These are phyloP conservation scores for Trematocara stigmaticum DNA, from an alignment of 2,113 vertebrate genomes.

Conservation along the genomic window DNA sequence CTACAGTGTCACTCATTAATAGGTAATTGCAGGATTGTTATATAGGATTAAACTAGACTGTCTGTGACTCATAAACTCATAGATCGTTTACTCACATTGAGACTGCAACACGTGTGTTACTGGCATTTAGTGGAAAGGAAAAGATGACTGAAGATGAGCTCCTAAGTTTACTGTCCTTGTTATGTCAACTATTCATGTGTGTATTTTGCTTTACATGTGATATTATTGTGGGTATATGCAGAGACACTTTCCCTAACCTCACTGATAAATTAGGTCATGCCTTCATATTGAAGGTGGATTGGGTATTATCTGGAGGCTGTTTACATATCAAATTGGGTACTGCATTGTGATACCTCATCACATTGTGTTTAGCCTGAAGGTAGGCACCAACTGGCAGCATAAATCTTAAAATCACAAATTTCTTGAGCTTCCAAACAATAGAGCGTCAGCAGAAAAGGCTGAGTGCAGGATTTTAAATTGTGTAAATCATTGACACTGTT, in stretches of 20 bases:
- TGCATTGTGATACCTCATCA: slow-evolving; percentile 3
- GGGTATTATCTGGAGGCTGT: slow-evolving; percentile 14
- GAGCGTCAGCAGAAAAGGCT: slow-evolving; percentile 30
- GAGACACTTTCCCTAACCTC: background rate
- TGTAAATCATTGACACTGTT: slow-evolving; percentile 45
- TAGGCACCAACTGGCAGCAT: background rate
- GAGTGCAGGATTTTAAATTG: slow-evolving; percentile 52
- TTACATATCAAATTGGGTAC: slow-evolving; percentile 2
- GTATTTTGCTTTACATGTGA: background rate
- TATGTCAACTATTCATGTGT: background rate
- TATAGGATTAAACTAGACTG: background rate
- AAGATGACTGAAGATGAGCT: background rate
- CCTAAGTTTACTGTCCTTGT: background rate
- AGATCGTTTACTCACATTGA: background rate
- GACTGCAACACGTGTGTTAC: background rate
- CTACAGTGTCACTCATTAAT: background rate
- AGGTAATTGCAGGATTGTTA: background rate
- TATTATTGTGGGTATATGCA: background rate
- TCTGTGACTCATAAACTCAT: background rate
- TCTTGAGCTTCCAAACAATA: slow-evolving; percentile 12
- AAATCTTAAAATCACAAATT: slow-evolving; percentile 25
- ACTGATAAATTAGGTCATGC: slow-evolving; percentile 10
- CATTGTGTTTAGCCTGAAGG: slow-evolving; percentile 32
- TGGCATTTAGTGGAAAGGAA: background rate
- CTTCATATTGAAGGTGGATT: background rate